Conservation (phyloP, 2,797 vertebrate genomes). For the Anabacerthia variegaticeps region DNA sequence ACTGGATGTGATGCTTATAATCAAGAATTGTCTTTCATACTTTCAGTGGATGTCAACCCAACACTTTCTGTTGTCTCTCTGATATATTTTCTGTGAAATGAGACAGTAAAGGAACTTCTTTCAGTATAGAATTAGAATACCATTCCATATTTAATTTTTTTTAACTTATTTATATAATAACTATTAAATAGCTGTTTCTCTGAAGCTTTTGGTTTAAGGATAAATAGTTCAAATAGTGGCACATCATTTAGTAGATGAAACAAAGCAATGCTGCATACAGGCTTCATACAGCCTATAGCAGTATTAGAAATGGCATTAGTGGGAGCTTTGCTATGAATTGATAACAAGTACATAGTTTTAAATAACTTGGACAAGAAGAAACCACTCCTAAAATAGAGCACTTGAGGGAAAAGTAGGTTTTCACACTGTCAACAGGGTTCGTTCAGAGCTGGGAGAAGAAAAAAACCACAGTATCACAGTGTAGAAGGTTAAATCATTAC, state of each 20-base stretch:
- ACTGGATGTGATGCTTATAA: constrained; percentile 23
- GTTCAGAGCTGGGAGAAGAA: background rate
- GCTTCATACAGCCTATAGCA: background rate
- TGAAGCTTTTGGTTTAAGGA: background rate
- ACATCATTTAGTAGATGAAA: background rate
- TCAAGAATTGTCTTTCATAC: constrained; percentile 24
- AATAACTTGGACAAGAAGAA: constrained; percentile 8
- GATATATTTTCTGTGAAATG: background rate
- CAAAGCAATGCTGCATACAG: background rate
- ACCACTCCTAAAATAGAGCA: background rate
- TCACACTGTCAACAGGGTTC: background rate
- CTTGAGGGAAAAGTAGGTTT: constrained; percentile 2
- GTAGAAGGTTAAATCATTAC: background rate
- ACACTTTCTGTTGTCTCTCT: background rate
- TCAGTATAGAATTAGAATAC: background rate
- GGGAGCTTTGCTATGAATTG: background rate
- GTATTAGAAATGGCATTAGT: background rate
- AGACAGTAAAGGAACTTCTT: background rate
- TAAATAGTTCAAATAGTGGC: background rate
- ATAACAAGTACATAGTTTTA: background rate
- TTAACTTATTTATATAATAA: background rate
- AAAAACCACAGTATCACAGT: background rate
- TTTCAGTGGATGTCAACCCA: background rate
- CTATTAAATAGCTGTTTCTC: background rate
- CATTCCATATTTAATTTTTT: background rate